Evolutionary conservation across 1,140 invertebrate species (phyloP).

Genomic region (Drosophila ambigua): DNA sequence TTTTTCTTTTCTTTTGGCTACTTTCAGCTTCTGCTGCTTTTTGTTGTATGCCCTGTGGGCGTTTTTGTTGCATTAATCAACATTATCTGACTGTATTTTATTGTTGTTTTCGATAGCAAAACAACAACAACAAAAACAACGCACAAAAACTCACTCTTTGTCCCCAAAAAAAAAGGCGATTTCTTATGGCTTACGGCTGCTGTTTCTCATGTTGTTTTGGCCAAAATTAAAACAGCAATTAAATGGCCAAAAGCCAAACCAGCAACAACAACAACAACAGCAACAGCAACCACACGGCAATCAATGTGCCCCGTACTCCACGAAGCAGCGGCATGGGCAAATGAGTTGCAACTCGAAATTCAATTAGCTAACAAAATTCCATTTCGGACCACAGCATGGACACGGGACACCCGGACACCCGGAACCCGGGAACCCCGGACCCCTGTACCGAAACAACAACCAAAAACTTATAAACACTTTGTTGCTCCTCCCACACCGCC

Average conservation of each 20-base stretch:
- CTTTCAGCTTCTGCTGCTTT: slow-evolving; percentile 14
- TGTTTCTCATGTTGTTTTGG: slow-evolving; percentile 35
- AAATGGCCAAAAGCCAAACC: slow-evolving; percentile 79
- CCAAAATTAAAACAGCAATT: slow-evolving; percentile 79
- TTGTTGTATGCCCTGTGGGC: slow-evolving; percentile 38
- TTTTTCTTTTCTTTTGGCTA: slow-evolving; percentile 9
- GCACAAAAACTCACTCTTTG: slow-evolving; percentile 35
- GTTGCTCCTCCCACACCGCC: slow-evolving; percentile 10
- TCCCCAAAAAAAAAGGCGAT: slow-evolving; percentile 27
- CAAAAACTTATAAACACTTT: slow-evolving; percentile 80
- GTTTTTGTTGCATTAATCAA: slow-evolving; percentile 73
- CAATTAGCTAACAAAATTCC: slow-evolving; percentile 82
- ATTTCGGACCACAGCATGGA: slow-evolving; percentile 69
- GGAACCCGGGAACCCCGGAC: no score
- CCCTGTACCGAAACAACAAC: slow-evolving; percentile 18
- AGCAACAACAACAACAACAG: slow-evolving; percentile 4
- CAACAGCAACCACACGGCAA: slow-evolving; percentile 15
- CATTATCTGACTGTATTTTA: slow-evolving; percentile 49
- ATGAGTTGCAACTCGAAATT: slow-evolving; percentile 81
- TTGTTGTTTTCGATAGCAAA: slow-evolving; percentile 37
- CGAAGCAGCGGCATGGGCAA: slow-evolving; percentile 65
- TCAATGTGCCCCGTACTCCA: slow-evolving; percentile 10
- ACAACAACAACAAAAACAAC: slow-evolving; percentile 32
- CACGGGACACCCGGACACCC: slow-evolving; percentile 28
- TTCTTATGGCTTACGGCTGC: slow-evolving; percentile 25